Conservation (phyloP, 2,113 vertebrate genomes). For the Grammomys surdaster region DNA sequence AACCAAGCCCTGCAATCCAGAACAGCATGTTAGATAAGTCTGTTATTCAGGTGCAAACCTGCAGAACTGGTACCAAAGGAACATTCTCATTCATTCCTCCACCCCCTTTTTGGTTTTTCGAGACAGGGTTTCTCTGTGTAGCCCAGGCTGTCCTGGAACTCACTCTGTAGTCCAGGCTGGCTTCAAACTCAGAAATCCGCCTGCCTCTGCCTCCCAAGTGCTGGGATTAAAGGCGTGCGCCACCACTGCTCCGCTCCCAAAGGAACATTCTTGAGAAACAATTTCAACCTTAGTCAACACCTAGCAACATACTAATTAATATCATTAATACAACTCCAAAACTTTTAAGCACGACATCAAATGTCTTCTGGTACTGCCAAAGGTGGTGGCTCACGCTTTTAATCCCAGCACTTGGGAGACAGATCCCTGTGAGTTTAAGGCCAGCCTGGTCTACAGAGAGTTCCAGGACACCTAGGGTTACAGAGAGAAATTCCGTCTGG, state of each 20-base stretch:
- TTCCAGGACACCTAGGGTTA: not conserved
- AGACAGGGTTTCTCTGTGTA: no score
- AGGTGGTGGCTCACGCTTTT: not conserved
- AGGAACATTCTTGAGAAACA: constrained; percentile 30
- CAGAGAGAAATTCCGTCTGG: not conserved
- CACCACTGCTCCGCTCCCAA: no score
- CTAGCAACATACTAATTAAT: constrained; percentile 38
- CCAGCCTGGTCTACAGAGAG: not conserved
- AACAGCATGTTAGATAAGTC: not conserved
- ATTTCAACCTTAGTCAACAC: constrained; percentile 61
- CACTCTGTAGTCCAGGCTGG: no score
- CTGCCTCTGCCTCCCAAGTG: no score
- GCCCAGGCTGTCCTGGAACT: no score
- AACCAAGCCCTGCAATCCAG: not conserved
- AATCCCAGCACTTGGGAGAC: not conserved
- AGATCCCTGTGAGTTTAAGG: not conserved
- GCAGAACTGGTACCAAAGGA: not conserved
- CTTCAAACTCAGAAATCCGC: no score
- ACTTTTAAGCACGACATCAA: constrained; percentile 49
- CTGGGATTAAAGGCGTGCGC: no score
- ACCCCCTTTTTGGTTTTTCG: no score
- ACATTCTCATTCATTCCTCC: no score
- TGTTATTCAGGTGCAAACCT: not conserved
- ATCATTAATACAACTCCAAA: constrained; percentile 29
- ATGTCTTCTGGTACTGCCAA: constrained; percentile 8